Evolutionary conservation across 2,797 vertebrate genomes (phyloP), one percentile per base, ranked within the genome.

Genomic region (Hoplostethus atlanticus): DNA sequence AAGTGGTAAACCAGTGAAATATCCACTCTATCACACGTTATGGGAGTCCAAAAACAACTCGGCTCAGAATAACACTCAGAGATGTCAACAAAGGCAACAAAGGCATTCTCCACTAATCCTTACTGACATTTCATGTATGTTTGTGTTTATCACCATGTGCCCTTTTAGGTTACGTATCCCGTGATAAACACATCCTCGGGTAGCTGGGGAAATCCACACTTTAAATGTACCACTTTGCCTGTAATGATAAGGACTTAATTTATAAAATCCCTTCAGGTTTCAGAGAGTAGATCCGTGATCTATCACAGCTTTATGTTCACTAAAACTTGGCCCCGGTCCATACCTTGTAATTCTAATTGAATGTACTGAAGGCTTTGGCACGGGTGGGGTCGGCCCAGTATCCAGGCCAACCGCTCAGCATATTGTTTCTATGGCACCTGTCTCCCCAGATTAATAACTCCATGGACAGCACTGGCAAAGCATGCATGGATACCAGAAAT

Each of bases 381-480:
- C 5, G 71, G 81, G 77, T 62, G 70, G 87, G 87, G 82, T 93
- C 85, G 79, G 81, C 84, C 86, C 69, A 67, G 64, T 83, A 81
- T 84, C 56, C 77, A 87, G 79, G 77, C 90, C 91, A 84, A 85
- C 81, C 69, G 85, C 77, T 87, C 80, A 88, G 87, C 89, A 88
- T 92, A 92, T 89, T 92, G 91, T 93, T 91, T 93, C 88, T 83
- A 77, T 88, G 92, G 90, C 88, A 92, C 88, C 85, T 91, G 88
- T 86, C 87, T 83, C 80, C 81, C 69, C 82, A 89, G 89, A 91
- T 93, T 90, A 93, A 94, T 94, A 95, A 93, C 85, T 91, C 85
- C 81, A 55, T 73, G 79, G 85, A 87, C 86, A 54, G 71, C 47
- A 68, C 86, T 92, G 89, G 91, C 87, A 92, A 92, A 89, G 90